These are phyloP conservation scores for Himalopsyche anomala DNA, from an alignment of 2,888 invertebrate species.

Conservation along the genomic window DNA sequence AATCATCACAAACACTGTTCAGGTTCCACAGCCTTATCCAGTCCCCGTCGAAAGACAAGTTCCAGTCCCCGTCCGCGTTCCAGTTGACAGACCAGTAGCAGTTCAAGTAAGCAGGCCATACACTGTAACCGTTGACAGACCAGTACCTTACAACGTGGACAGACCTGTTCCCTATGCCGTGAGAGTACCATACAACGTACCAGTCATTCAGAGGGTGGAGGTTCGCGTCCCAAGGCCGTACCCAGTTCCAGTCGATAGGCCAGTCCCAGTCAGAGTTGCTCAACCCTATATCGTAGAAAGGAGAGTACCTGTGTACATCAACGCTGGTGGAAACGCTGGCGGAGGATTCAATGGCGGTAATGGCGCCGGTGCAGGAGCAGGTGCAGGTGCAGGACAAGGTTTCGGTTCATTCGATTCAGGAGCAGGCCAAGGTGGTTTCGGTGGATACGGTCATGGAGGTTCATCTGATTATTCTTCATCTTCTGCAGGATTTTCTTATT, in stretches of 20 bases:
- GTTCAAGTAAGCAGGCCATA: slow-evolving; percentile 73
- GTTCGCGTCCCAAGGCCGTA: slow-evolving; percentile 70
- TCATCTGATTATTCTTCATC: slow-evolving; percentile 31
- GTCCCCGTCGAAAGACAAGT: slow-evolving; percentile 72
- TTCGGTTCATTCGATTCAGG: too few relatives aligned
- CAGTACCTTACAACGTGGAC: slow-evolving; percentile 61
- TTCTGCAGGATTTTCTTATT: not conserved
- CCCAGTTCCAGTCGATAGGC: slow-evolving; percentile 75
- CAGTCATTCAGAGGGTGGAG: slow-evolving; percentile 61
- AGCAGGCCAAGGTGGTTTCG: slow-evolving; percentile 35
- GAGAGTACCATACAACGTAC: slow-evolving; percentile 59
- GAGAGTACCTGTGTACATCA: slow-evolving; percentile 71
- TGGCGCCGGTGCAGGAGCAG: not conserved
- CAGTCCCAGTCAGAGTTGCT: slow-evolving; percentile 74
- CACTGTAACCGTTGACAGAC: slow-evolving; percentile 48
- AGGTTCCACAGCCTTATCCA: slow-evolving; percentile 68
- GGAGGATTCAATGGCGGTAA: not conserved
- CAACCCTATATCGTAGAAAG: slow-evolving; percentile 69
- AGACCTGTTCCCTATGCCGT: slow-evolving; percentile 62
- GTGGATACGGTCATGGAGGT: slow-evolving; percentile 36
- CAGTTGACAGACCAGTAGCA: slow-evolving; percentile 74
- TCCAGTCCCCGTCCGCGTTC: slow-evolving; percentile 75
- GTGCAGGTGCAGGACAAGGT: too few relatives aligned
- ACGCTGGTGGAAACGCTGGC: slow-evolving; percentile 44
- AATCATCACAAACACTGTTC: slow-evolving; percentile 71